phyloP scores from a whole-genome alignment of 2,113 vertebrate genomes.

The Xiphophorus maculatus region DNA sequence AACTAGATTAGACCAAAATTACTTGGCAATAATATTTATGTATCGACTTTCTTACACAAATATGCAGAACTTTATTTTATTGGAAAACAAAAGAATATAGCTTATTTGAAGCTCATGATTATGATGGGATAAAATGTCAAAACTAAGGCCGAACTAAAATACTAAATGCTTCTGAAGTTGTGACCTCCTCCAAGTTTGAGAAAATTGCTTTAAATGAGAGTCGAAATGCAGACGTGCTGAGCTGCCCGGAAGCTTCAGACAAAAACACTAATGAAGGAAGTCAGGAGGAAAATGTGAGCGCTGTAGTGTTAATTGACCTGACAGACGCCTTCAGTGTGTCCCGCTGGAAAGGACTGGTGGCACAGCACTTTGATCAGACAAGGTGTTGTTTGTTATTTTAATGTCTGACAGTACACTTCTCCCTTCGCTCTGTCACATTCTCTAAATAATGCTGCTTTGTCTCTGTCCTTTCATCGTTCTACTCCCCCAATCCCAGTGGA shows the following conservation, averaged over 20 bases:
- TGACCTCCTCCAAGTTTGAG: constrained; percentile 25
- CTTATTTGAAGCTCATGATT: neutral
- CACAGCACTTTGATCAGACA: constrained; percentile 16
- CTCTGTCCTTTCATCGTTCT: constrained; percentile 18
- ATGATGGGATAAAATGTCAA: neutral
- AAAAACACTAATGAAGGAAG: constrained; percentile 70
- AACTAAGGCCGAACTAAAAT: neutral
- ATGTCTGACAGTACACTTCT: constrained; percentile 9
- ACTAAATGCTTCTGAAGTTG: neutral
- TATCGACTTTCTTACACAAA: too few relatives aligned
- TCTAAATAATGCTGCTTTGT: constrained; percentile 33
- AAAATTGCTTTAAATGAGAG: constrained; percentile 13
- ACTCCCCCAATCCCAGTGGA: constrained; percentile 66
- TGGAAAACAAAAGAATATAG: neutral
- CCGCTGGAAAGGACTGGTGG: constrained; percentile 48
- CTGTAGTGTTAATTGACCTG: constrained; percentile 76
- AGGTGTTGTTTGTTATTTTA: constrained; percentile 9
- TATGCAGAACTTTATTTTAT: too few relatives aligned
- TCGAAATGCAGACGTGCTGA: constrained; percentile 28
- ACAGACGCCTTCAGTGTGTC: constrained; percentile 64
- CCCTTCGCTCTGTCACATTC: constrained; percentile 6
- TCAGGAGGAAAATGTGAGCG: constrained; percentile 72
- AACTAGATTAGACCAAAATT: too few relatives aligned
- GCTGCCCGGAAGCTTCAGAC: constrained; percentile 46
- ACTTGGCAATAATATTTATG: too few relatives aligned